Conservation (phyloP, 2,113 vertebrate genomes). For the Leucoraja erinaceus region DNA sequence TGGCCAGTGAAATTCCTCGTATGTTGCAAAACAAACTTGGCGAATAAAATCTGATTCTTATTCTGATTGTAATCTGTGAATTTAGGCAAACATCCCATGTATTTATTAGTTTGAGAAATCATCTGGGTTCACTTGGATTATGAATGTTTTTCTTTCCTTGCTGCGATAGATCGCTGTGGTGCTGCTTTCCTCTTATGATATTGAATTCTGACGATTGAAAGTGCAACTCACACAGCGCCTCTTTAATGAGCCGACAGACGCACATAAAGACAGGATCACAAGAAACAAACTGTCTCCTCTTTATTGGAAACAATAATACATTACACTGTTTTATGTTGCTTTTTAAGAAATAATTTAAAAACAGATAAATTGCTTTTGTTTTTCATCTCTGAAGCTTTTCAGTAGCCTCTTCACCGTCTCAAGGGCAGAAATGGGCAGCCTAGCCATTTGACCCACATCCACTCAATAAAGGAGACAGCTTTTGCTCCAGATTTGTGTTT, state of each 20-base stretch:
- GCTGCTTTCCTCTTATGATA: not conserved
- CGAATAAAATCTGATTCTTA: too few relatives aligned
- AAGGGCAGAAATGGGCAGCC: conserved; percentile 44
- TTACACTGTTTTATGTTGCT: conserved; percentile 60
- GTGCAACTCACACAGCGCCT: not conserved
- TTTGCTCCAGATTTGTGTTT: not conserved
- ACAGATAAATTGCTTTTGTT: conserved; percentile 48
- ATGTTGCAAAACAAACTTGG: too few relatives aligned
- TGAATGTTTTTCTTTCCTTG: not conserved
- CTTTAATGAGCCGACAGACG: not conserved
- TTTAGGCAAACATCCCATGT: not conserved
- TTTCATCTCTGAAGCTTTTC: conserved; percentile 55
- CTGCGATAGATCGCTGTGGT: not conserved
- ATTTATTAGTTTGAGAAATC: not conserved
- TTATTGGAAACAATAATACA: conserved; percentile 63
- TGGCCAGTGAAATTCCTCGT: too few relatives aligned
- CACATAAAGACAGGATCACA: conserved; percentile 48
- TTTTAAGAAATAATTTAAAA: conserved; percentile 57
- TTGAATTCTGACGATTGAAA: not conserved
- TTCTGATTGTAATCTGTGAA: not conserved
- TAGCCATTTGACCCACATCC: not conserved
- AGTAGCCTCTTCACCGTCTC: conserved; percentile 53
- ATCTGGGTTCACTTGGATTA: not conserved
- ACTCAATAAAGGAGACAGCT: conserved; percentile 18
- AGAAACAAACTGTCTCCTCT: conserved; percentile 63